Percentiles rank a stretch among this genome's conserved stretches.
phyloP scores from a whole-genome alignment of 2,797 vertebrate species.

The Labeo calbasu region DNA sequence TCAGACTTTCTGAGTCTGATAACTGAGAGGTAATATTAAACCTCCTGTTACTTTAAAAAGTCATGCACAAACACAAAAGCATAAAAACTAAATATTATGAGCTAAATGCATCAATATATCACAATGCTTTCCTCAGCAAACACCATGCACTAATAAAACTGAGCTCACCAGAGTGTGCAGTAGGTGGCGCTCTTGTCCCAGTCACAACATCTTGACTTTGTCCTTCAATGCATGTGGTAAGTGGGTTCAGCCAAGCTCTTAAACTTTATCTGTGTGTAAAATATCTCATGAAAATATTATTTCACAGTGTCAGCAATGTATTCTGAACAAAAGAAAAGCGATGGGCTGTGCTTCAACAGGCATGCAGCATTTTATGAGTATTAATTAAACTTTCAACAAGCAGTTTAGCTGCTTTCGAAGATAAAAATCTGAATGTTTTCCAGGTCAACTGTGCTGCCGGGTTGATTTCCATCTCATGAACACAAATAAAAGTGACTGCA shows the following conservation, averaged over 20 bases:
- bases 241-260: conserved; percentile 27
- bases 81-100: neutral
- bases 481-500: neutral
- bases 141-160: neutral
- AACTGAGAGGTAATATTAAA: too few relatives aligned
- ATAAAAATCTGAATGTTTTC: neutral
- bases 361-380: conserved; percentile 6
- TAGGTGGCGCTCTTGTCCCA: conserved; percentile 78
- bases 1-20: neutral
- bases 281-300: conserved; percentile 34
- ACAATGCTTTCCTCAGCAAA: neutral
- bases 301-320: conserved; percentile 13
- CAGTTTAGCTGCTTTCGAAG: conserved; percentile 7
- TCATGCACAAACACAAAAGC: neutral
- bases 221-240: neutral
- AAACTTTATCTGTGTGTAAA: conserved; percentile 38
- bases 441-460: neutral
- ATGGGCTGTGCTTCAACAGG: neutral
- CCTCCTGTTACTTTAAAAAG: neutral
- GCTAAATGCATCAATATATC: neutral
- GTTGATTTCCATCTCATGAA: neutral
- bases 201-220: conserved; percentile 19
- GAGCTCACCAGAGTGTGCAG: conserved; percentile 59
- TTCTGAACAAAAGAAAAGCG: conserved; percentile 9
- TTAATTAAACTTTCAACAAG: conserved; percentile 25